These are phyloP conservation scores for Brenthis daphne DNA, from an alignment of 2,888 invertebrate species.

Conservation along the genomic window DNA sequence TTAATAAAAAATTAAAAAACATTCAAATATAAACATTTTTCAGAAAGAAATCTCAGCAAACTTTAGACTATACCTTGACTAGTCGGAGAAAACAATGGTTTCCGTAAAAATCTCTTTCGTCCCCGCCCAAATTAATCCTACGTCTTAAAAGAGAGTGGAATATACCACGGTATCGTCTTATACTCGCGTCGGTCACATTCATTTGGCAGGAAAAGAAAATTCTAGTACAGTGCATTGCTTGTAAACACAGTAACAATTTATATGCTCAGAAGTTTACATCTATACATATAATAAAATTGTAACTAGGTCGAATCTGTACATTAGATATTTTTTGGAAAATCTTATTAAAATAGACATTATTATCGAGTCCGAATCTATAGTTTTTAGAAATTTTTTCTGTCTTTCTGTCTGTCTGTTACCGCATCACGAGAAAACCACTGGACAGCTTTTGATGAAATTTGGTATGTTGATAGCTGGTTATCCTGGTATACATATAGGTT, in stretches of 20 bases:
- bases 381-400: no score
- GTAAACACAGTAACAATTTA: background rate
- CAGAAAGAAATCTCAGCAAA: constrained; percentile 22
- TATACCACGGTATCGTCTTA: constrained; percentile 22
- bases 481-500: no score
- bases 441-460: no score
- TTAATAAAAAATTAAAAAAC: background rate
- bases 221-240: constrained; percentile 5
- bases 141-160: constrained; percentile 28
- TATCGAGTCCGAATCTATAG: no score
- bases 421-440: no score
- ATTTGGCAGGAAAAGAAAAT: constrained; percentile 17
- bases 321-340: no score
- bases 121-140: constrained; percentile 26
- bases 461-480: no score
- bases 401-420: no score
- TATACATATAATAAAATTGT: no score
- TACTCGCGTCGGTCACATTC: constrained; percentile 17
- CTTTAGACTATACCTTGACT: constrained; percentile 12
- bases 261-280: no score
- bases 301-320: no score
- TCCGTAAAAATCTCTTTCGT: constrained; percentile 26
- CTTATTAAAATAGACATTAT: no score
- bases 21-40: background rate
- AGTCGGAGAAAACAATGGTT: constrained; percentile 28